Percentiles rank a stretch among this genome's conserved stretches.
These are phyloP conservation scores for Corapipo altera DNA, from an alignment of 2,113 vertebrate species.

Conservation along the genomic window DNA sequence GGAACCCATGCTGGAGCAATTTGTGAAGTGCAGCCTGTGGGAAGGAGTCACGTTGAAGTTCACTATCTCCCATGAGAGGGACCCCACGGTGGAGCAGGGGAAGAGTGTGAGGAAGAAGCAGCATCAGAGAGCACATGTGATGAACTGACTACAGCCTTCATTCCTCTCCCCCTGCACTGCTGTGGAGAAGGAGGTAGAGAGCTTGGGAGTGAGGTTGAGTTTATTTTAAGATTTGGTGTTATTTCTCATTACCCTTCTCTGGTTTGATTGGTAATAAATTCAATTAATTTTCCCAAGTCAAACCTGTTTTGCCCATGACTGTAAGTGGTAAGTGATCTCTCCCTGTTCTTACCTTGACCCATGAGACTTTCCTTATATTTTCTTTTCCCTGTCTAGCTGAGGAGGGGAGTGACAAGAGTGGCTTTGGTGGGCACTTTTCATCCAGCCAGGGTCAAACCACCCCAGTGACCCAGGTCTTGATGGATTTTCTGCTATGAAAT, in stretches of 20 bases:
- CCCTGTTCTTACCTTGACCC: rapidly evolving
- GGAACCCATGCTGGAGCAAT: rapidly evolving
- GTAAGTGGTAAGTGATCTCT: not conserved
- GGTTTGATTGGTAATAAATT: not conserved
- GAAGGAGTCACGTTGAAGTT: rapidly evolving
- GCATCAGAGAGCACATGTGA: not conserved
- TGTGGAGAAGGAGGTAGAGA: not conserved
- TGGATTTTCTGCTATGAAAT: not conserved
- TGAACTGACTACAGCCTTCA: not conserved
- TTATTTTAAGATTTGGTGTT: not conserved
- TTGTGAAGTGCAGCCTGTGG: not conserved
- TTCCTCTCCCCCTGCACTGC: not conserved
- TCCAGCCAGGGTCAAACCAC: not conserved
- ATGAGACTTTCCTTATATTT: not conserved
- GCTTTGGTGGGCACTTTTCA: not conserved
- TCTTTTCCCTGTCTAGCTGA: rapidly evolving
- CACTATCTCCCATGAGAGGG: not conserved
- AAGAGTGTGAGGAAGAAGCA: not conserved
- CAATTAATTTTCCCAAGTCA: not conserved
- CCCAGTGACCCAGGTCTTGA: not conserved
- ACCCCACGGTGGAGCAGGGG: too few relatives aligned
- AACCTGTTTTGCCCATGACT: not conserved
- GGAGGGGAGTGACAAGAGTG: not conserved
- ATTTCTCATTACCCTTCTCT: not conserved
- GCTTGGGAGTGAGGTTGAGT: not conserved